Percentiles rank a stretch among this genome's conserved stretches.
These are phyloP conservation scores for Exephanes ischioxanthus DNA, from an alignment of 2,888 invertebrate species.

Conservation along the genomic window DNA sequence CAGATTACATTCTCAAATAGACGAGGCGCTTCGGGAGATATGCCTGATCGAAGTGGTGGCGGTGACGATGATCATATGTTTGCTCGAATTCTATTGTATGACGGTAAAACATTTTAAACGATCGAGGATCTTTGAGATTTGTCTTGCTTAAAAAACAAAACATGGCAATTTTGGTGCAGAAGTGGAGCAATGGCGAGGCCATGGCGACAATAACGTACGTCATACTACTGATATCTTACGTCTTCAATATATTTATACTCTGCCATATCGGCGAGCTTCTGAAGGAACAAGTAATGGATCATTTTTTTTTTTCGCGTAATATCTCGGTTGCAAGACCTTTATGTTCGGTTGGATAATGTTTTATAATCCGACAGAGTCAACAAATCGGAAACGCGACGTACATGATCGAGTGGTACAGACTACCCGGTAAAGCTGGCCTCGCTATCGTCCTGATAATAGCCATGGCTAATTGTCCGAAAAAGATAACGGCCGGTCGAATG, in stretches of 20 bases:
- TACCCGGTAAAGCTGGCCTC: slow-evolving; percentile 72
- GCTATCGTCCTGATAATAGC: slow-evolving; percentile 74
- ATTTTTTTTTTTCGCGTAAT: no score
- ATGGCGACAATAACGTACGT: slow-evolving; percentile 50
- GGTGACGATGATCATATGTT: slow-evolving; percentile 6
- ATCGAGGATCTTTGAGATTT: not conserved
- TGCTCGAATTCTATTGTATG: slow-evolving; percentile 11
- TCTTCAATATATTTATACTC: slow-evolving; percentile 62
- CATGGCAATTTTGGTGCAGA: slow-evolving; percentile 19
- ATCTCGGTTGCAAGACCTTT: no score
- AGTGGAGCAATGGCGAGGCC: slow-evolving; percentile 53
- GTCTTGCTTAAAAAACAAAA: not conserved
- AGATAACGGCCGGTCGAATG: slow-evolving; percentile 79
- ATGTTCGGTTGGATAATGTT: no score
- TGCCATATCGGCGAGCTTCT: slow-evolving; percentile 63
- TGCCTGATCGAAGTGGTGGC: slow-evolving; percentile 14
- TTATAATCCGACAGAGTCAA: no score
- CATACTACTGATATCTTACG: slow-evolving; percentile 39
- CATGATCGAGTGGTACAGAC: slow-evolving; percentile 19
- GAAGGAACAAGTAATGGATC: slow-evolving; percentile 47
- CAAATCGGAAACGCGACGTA: slow-evolving; percentile 74
- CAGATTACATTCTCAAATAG: slow-evolving; percentile 2
- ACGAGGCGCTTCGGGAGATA: not conserved
- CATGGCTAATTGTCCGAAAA: slow-evolving; percentile 73
- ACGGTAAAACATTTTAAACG: not conserved